These are phyloP conservation scores for Aphelocoma californica DNA, from an alignment of 2,797 vertebrate genomes.

Conservation along the genomic window DNA sequence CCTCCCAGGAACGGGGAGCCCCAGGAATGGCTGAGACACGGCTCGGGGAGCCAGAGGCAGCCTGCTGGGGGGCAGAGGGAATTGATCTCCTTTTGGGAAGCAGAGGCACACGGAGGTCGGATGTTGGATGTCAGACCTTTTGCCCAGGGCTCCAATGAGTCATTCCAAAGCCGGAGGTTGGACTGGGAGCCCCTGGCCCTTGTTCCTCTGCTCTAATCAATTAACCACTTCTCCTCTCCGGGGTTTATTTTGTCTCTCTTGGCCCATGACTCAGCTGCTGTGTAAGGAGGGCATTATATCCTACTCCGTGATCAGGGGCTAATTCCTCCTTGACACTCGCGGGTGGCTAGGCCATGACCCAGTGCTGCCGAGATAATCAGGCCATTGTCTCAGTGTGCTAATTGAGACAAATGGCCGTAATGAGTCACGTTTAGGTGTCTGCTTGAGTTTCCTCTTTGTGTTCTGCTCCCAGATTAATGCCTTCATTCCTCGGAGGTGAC, in stretches of 20 bases:
- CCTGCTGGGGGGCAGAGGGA: not conserved
- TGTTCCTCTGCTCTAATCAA: not conserved
- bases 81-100: not conserved
- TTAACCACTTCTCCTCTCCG: not conserved
- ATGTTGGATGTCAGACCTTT: not conserved
- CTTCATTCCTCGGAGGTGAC: not conserved
- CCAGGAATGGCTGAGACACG: not conserved
- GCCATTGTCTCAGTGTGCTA: conserved; percentile 22
- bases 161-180: not conserved
- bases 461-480: conserved; percentile 23
- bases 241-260: not conserved
- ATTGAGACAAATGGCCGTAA: conserved; percentile 35
- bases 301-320: not conserved
- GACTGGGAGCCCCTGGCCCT: not conserved
- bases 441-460: conserved; percentile 9
- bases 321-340: not conserved
- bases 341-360: not conserved
- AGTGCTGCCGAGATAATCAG: not conserved
- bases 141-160: not conserved
- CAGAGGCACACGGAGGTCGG: not conserved
- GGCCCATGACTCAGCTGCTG: not conserved
- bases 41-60: not conserved
- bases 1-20: not conserved
- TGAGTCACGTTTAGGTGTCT: conserved; percentile 51
- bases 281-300: not conserved